Percentiles rank a stretch among this genome's conserved stretches.
Evolutionary conservation across 1,140 invertebrate genomes (phyloP).

Genomic region (Papilio dardanus): DNA sequence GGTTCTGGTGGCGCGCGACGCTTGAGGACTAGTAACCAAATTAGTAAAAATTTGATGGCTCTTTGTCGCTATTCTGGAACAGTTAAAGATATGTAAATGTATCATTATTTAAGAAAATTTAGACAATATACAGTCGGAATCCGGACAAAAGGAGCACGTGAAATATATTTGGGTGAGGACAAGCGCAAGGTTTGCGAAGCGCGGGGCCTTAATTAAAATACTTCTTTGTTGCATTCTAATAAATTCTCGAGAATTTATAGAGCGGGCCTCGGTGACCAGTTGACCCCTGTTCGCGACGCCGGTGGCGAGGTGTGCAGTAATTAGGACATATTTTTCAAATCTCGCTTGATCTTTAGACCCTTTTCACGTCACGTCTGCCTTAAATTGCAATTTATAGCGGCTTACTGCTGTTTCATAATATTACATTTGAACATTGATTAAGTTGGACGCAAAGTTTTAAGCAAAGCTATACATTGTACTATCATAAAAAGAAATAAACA

Average conservation of each 20-base stretch:
- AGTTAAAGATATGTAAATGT: neutral
- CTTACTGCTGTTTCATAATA: neutral
- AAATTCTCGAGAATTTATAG: slow-evolving; percentile 20
- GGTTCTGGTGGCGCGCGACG: too few species aligned
- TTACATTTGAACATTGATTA: neutral
- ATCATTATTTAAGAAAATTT: neutral
- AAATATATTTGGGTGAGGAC: neutral
- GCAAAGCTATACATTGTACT: neutral
- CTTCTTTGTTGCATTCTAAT: slow-evolving; percentile 24
- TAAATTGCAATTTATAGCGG: slow-evolving; percentile 20
- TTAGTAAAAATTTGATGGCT: too few species aligned
- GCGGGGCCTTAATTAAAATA: slow-evolving; percentile 17
- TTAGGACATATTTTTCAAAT: slow-evolving; percentile 26
- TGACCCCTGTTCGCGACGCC: slow-evolving; percentile 8
- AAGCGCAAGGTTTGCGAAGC: neutral
- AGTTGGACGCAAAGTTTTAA: neutral
- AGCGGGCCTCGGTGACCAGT: slow-evolving; percentile 1
- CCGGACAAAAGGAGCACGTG: neutral
- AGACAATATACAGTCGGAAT: slow-evolving; percentile 4
- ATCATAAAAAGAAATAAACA: neutral
- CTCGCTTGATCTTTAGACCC: slow-evolving; percentile 20
- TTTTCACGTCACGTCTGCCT: slow-evolving; percentile 22
- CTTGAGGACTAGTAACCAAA: too few species aligned
- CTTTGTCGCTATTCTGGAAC: too few species aligned
- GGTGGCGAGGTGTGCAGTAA: slow-evolving; percentile 15